These are phyloP conservation scores for Mimumesa dahlbomi DNA, from an alignment of 2,888 invertebrate genomes.

Conservation along the genomic window DNA sequence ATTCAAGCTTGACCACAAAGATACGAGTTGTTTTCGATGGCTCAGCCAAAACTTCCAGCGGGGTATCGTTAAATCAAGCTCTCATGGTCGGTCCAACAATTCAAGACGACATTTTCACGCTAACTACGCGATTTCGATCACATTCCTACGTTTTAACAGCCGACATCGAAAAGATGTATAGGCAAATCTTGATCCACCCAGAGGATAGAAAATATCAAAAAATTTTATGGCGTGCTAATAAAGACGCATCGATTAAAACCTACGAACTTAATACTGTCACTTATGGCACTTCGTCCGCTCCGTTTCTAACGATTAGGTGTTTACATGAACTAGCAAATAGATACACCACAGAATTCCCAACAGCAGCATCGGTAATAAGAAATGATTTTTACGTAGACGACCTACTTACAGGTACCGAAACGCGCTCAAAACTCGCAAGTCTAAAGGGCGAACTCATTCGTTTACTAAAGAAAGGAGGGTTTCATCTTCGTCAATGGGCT, in stretches of 20 bases:
- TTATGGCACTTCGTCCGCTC: conserved; percentile 31
- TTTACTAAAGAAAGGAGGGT: background rate
- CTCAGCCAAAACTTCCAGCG: background rate
- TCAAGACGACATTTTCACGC: background rate
- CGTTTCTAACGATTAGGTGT: conserved; percentile 21
- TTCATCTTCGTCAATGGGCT: conserved; percentile 13
- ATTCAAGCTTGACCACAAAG: too few relatives aligned
- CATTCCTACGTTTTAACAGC: conserved; percentile 2
- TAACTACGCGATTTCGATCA: background rate
- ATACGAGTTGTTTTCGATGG: conserved; percentile 29
- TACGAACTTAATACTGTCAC: conserved; percentile 30
- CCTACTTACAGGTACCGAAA: conserved; percentile 9
- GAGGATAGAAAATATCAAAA: background rate
- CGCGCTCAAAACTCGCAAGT: background rate
- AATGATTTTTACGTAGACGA: conserved; percentile 29
- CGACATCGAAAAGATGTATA: conserved; percentile 35
- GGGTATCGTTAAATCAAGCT: background rate
- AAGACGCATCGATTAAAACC: background rate
- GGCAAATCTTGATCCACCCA: background rate
- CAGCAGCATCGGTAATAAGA: background rate
- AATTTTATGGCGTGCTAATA: background rate
- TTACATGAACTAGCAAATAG: conserved; percentile 38
- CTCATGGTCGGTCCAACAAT: background rate
- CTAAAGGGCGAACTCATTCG: background rate
- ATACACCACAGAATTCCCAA: conserved; percentile 4